Evolutionary conservation across 2,113 vertebrate species (phyloP), one percentile per base, ranked within the genome.

Genomic region (Tringa solitaria): DNA sequence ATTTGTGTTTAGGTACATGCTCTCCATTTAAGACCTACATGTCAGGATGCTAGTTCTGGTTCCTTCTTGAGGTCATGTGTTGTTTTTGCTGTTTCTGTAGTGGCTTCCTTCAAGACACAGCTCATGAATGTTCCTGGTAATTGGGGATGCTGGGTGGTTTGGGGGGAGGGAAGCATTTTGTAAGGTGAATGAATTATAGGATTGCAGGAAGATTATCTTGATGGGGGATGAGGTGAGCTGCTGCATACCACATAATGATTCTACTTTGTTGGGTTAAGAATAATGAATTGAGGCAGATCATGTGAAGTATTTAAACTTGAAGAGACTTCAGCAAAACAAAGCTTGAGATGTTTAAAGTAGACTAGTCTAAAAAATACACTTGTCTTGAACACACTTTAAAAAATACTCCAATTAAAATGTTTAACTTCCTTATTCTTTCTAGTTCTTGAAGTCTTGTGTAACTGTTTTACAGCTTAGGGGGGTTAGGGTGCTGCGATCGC

Each of bases 21-120:
- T 81, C 12, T 70, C 5, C 48, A 13, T 76, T 75, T 70, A 50
- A 53, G 79, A 90, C 24, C 45, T 82, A 30, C 86, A 84, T 89
- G 72, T 84, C 68, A 86, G 80, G 64, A 65, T 87, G 70, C 70
- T 79, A 76, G 82, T 79, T 87, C 60, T 84, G 48, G 45, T 93
- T 95, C 56, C 18, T 50, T 43, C 50, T 84, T 35, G 83, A 53
- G 69, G 27, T 89, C 30, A 11, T 54, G 53, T 43, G 45, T 4
- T 85, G n/a, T 61, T 93, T 26, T 32, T 63, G 1, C 6, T 84
- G 88, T 24, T 77, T 53, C 14, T 86, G 37, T 70, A 74, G 50
- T 84, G n/a, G 27, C 18, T 85, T 82, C 32, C 12, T 87, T 68
- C 18, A 67, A 22, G 61, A 45, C 6, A 17, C 41, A 39, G 0